phyloP scores from a whole-genome alignment of 2,888 invertebrate genomes.

The Dolichopus griseipennis region DNA sequence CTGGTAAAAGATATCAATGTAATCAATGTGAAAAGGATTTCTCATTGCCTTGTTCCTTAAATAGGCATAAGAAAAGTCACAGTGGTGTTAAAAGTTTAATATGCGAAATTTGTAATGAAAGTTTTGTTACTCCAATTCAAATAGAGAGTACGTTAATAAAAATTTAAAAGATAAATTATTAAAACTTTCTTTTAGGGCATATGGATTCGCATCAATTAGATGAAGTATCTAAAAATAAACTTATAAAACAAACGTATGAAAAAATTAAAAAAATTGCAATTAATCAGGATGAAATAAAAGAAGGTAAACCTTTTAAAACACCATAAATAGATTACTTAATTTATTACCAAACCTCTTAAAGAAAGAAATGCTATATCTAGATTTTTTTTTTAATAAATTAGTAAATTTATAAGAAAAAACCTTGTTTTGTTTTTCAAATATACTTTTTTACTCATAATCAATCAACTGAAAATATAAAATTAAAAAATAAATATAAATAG shows the following conservation, averaged over 20 bases:
- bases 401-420: no score
- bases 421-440: no score
- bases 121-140: background rate
- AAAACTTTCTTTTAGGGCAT: background rate
- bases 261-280: background rate
- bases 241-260: constrained; percentile 2
- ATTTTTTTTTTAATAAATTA: no score
- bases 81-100: constrained; percentile 1
- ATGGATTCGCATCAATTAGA: constrained; percentile 1
- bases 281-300: background rate
- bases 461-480: no score
- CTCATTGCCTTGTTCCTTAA: background rate
- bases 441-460: no score
- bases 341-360: no score
- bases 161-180: background rate
- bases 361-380: no score
- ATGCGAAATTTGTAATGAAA: constrained; percentile 10
- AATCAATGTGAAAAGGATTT: constrained; percentile 7
- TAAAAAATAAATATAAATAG: no score
- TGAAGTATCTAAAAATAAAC: background rate
- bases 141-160: background rate
- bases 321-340: no score
- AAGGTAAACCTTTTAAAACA: background rate
- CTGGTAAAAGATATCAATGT: constrained; percentile 1
- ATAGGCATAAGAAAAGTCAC: background rate